Evolutionary conservation across 1,140 invertebrate species (phyloP), one percentile per base, ranked within the genome.

Genomic region (Lineus longissimus): DNA sequence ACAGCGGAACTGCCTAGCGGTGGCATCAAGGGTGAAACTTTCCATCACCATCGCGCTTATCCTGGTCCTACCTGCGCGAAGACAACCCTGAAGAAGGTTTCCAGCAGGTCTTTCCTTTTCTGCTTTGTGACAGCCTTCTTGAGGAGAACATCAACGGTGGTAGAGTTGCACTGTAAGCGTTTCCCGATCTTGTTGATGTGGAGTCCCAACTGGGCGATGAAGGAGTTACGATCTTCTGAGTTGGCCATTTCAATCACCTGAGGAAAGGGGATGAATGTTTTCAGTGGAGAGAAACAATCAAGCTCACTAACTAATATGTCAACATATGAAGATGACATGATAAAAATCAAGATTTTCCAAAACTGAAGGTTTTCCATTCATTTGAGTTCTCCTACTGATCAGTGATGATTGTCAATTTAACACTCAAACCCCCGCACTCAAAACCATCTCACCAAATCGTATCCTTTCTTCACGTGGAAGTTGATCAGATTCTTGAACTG

Each of bases 31-130:
- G n/a, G n/a, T n/a, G n/a, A n/a, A n/a, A n/a, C n/a, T n/a, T n/a
- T n/a, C n/a, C n/a, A n/a, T n/a, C n/a, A n/a, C n/a, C n/a, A n/a
- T n/a, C n/a, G n/a, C n/a, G n/a, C n/a, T n/a, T n/a, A n/a, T n/a
- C n/a, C n/a, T n/a, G n/a, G n/a, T n/a, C 55, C 68, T 67, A 84
- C 83, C 75, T 98, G 84, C 0, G 95, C 93, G 73, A 99, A 99
- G 0, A 97, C 95, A 82, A 97, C 95, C 69, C 96, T 87, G 83
- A 99, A 99, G 85, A 99, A 99, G 82, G 97, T 94, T 75, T 98
- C 96, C 29, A 99, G 79, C 70, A 95, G 89, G 69, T 92, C 90
- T 73, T 98, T 94, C 29, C 97, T 82, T 54, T 97, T 87, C 75
- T 97, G 94, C 73, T 95, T 91, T 0, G 96, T 99, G 82, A 98